Evolutionary conservation across 2,797 vertebrate genomes (phyloP).

Genomic region (Pangasius macronema): DNA sequence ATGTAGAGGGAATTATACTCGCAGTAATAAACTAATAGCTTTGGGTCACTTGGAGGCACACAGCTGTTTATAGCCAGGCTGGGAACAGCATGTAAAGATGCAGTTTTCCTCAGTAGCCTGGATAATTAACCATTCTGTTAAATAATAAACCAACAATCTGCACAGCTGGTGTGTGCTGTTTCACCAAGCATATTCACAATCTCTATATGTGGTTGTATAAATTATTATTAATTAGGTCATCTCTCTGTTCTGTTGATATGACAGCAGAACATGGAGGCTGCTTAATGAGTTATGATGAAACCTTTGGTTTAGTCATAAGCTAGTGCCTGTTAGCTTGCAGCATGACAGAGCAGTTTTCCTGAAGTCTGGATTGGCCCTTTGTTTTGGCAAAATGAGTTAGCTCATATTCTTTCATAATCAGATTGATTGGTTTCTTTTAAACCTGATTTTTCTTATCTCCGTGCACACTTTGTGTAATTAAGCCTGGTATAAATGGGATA

Average conservation of each 20-base stretch:
- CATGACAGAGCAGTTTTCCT: neutral
- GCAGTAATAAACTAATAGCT: constrained; percentile 44
- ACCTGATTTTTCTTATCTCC: neutral
- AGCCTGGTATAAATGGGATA: neutral
- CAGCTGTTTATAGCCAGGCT: constrained; percentile 47
- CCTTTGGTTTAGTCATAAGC: neutral
- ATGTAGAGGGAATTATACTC: constrained; percentile 34
- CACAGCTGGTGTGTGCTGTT: neutral
- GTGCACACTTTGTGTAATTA: neutral
- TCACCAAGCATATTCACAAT: neutral
- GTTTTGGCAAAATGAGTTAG: constrained; percentile 7
- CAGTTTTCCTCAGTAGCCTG: constrained; percentile 30
- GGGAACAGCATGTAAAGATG: constrained; percentile 37
- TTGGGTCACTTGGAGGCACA: constrained; percentile 44
- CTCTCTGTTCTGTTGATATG: constrained; percentile 7
- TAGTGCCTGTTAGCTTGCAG: neutral
- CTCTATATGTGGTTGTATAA: neutral
- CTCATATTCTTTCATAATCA: constrained; percentile 12
- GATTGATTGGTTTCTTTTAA: constrained; percentile 5
- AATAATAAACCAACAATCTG: constrained; percentile 28
- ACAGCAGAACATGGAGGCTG: neutral
- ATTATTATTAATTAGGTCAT: constrained; percentile 36
- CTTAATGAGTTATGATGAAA: constrained; percentile 27
- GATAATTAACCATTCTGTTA: constrained; percentile 38
- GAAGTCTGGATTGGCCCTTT: neutral